Base-by-base conservation (phyloP, 35 echinoderm and acorn worm genomes). In the Patiria miniata region DNA sequence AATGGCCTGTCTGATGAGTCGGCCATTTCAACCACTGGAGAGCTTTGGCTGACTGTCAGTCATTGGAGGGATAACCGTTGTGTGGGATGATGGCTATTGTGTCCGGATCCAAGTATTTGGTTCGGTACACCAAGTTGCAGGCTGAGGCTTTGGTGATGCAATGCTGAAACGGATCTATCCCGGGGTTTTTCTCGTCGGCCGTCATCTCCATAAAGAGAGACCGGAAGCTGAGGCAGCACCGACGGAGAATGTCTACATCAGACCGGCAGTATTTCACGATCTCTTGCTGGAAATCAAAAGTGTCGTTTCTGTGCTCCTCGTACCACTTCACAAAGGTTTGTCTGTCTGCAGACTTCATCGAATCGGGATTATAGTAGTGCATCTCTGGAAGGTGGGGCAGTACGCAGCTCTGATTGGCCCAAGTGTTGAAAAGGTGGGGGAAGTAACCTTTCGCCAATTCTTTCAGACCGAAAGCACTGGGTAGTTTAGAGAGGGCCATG, bases 131-230 rank as follows among this genome's bases (percentile, higher is more conserved):
- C 15, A 86, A 33, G 52, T 86, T 76, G 47, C 83, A 86, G 28
- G 37, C 83, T 50, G 83, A 69, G 2, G 83, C 83, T 33, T 73
- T 39, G 12, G 83, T 86, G 39, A 86, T 60, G 33, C 83, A 40
- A 22, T 86, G 17, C 77, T 86, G 54, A 57, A 73, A 86, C 37
- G 83, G 83, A 30, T 86, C 83, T 39, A 86, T 86, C 23, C 83
- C 83, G 19, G 34, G 54, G 37, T 39, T 65, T 2, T n/a, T 73
- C 1, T 61, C 8, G 9, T 54, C 0, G 38, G 33, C 52, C 37
- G 54, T 85, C 7, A 85, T 32, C 0, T 77, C 39, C 83, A 86
- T 86, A 44, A 73, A 86, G 33, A 86, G 38, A 36, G 78, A 80
- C 42, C 40, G 78, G n/a, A n/a, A n/a, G n/a, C n/a, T n/a, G 36